Percentiles rank a stretch among this genome's conserved stretches.
Conservation (phyloP, 2,113 vertebrate species). For the Potamarius usumacintae region DNA sequence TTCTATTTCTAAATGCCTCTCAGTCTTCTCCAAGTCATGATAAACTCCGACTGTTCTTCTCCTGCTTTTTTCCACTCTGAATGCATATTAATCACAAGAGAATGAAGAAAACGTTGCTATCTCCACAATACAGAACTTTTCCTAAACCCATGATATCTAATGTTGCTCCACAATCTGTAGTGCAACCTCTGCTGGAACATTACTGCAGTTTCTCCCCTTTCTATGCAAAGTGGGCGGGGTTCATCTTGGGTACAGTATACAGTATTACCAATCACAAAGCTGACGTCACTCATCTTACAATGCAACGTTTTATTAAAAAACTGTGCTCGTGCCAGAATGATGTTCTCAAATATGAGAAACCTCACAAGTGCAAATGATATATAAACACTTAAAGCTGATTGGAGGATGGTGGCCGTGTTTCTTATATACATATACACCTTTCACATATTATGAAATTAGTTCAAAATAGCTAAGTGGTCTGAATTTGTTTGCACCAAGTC, state of each 20-base stretch:
- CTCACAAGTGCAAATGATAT: background rate
- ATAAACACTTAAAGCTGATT: background rate
- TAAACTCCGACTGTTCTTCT: background rate
- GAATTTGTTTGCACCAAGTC: background rate
- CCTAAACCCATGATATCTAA: background rate
- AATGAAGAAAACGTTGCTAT: background rate
- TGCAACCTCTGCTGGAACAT: background rate
- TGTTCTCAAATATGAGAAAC: background rate
- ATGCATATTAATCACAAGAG: background rate
- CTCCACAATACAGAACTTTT: background rate
- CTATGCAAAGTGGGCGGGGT: background rate
- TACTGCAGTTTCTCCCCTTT: background rate
- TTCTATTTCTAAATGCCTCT: conserved; percentile 19
- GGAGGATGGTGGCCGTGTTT: background rate
- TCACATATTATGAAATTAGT: background rate
- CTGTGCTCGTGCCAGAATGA: background rate
- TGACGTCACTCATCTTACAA: background rate
- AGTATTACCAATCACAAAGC: background rate
- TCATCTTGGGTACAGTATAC: background rate
- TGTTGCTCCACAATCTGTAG: background rate
- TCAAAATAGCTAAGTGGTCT: background rate
- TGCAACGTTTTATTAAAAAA: background rate
- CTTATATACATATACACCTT: no score
- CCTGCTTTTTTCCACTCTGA: conserved; percentile 4
- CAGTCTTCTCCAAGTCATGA: background rate